Percentiles rank a stretch among this genome's conserved stretches.
phyloP scores from a whole-genome alignment of 2,113 vertebrate species.

The Rana temporaria region DNA sequence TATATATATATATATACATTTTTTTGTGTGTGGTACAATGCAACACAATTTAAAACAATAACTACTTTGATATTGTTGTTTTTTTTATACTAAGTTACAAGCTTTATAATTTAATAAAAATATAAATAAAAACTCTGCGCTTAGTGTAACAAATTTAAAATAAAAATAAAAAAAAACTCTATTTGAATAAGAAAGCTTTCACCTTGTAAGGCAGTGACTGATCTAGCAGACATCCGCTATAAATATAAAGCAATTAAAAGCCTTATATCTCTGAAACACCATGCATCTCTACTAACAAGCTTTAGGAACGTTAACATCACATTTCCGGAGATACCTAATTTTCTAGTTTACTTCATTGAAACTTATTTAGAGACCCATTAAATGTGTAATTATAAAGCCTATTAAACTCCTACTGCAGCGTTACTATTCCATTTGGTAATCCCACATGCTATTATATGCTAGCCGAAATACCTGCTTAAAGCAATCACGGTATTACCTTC shows the following conservation, averaged over 20 bases:
- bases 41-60: too few relatives aligned
- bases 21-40: too few relatives aligned
- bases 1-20: too few relatives aligned
- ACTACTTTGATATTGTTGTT: too few relatives aligned
- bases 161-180: too few relatives aligned
- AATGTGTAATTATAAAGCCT: too few relatives aligned
- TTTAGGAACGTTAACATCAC: neutral
- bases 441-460: neutral
- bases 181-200: neutral
- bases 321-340: neutral
- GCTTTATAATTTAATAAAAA: too few relatives aligned
- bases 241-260: neutral
- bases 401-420: neutral
- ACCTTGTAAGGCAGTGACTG: neutral
- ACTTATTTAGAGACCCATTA: neutral
- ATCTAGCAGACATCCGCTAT: neutral
- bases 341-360: neutral
- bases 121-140: too few relatives aligned
- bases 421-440: neutral
- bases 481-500: conserved; percentile 74
- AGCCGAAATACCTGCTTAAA: neutral
- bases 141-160: too few relatives aligned
- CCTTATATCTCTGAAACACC: neutral
- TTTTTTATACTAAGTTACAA: too few relatives aligned
- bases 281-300: neutral